These are phyloP conservation scores for Acleris laterana DNA, from an alignment of 2,888 invertebrate species.

Conservation along the genomic window DNA sequence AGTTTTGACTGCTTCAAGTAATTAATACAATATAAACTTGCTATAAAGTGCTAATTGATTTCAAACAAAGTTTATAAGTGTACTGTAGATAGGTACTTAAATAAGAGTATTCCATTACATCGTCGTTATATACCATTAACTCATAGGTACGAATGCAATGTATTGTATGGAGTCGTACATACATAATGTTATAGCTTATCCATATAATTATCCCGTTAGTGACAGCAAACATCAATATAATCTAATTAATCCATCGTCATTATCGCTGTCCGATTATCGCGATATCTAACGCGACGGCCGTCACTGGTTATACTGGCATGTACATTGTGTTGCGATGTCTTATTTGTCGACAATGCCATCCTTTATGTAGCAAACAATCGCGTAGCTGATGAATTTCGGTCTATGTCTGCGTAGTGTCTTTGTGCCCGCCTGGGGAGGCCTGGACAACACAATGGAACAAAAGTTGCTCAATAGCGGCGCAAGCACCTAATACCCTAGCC, in stretches of 20 bases:
- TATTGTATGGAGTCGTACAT: too few relatives aligned
- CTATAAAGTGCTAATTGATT: too few relatives aligned
- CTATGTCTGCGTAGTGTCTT: conserved; percentile 82
- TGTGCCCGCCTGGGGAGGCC: conserved; percentile 69
- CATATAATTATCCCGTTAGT: conserved; percentile 12
- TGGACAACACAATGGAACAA: conserved; percentile 84
- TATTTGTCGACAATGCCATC: conserved; percentile 83
- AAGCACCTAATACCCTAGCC: conserved; percentile 83
- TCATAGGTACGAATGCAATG: too few relatives aligned
- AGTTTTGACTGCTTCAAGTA: too few relatives aligned
- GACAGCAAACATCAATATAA: conserved; percentile 31
- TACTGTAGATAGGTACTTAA: too few relatives aligned
- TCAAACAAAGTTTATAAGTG: too few relatives aligned
- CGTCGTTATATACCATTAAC: too few relatives aligned
- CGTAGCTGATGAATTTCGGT: conserved; percentile 84
- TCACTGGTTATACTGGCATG: conserved; percentile 75
- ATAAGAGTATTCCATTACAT: too few relatives aligned
- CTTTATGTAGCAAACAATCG: conserved; percentile 84
- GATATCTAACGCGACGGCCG: conserved; percentile 22
- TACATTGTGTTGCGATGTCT: conserved; percentile 81
- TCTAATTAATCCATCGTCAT: conserved; percentile 29
- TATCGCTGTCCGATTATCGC: conserved; percentile 22
- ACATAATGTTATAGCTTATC: background rate
- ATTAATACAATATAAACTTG: too few relatives aligned
- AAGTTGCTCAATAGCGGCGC: conserved; percentile 82